Base-by-base conservation (phyloP, 1,140 invertebrate genomes). In the Diuraphis noxia region DNA sequence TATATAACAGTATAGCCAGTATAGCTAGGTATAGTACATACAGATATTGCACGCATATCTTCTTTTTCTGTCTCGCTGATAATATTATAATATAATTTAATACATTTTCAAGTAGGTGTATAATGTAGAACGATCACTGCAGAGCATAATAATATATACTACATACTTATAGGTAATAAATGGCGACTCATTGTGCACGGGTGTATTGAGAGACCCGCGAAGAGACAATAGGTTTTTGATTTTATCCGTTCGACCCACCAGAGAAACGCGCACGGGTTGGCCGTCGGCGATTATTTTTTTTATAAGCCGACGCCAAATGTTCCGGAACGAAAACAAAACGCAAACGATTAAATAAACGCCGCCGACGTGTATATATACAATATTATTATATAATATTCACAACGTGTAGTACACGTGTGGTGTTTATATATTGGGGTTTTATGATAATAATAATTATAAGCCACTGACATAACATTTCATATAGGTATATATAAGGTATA, bases 391-490 rank as follows among this genome's bases (percentile, higher is more conserved):
- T 63, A n/a, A 63, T 63, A n/a, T 21, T 63, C 41, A 30, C 23
- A 30, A 52, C 52, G 30, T 63, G 3, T 49, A 49, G 30, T 49
- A 23, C 56, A 63, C 56, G 30, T n/a, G 56, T 63, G 56, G 56
- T n/a, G 56, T 63, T 63, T 49, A 49, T 56, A 30, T 63, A n/a
- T 30, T 13, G 30, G 30, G 56, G 13, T 72, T 72, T n/a, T 72
- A 72, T 72, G n/a, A 63, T 63, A n/a, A 72, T 72, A 63, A 63
- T 63, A n/a, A 72, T 72, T 72, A 72, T n/a, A n/a, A 72, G 30
- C 30, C 30, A 21, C 56, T 17, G 4, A 17, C 34, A 63, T n/a
- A n/a, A 21, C 1, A 9, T 52, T 25, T n/a, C n/a, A n/a, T n/a
- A 1, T 2, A 30, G 25, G 25, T 30, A 10, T 1, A 13, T 30